phyloP scores from a whole-genome alignment of 2,888 invertebrate genomes.

The Syrista parreyssii region DNA sequence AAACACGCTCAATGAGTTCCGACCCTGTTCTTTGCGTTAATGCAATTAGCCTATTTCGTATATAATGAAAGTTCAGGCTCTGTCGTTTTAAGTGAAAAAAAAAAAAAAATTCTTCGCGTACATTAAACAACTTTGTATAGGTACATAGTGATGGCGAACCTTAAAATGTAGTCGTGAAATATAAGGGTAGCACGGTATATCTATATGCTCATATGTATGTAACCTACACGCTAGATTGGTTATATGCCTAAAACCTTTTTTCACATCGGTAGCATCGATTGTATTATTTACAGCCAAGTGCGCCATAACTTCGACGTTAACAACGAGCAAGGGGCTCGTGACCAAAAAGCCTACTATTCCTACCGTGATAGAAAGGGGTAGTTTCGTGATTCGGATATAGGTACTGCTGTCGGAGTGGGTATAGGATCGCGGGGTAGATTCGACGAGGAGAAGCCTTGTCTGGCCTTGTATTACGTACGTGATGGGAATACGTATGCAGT shows the following conservation, averaged over 20 bases:
- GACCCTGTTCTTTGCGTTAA: neutral
- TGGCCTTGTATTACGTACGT: constrained; percentile 53
- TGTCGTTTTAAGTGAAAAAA: neutral
- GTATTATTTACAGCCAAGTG: neutral
- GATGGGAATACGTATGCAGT: constrained; percentile 45
- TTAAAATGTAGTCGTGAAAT: neutral
- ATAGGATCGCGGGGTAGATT: neutral
- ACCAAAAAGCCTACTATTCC: neutral
- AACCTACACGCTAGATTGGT: neutral
- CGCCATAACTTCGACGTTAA: neutral
- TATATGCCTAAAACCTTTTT: neutral
- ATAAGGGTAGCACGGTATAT: neutral
- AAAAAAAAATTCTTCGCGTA: neutral
- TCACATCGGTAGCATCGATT: neutral
- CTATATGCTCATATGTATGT: neutral
- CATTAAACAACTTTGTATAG: neutral
- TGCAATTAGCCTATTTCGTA: neutral
- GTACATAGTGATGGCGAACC: neutral
- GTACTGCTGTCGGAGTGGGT: neutral
- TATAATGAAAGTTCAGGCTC: neutral
- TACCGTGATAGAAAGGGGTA: neutral
- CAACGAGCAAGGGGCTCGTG: neutral
- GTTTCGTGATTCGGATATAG: neutral
- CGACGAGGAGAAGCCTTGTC: constrained; percentile 5
- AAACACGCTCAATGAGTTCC: neutral